These are phyloP conservation scores for Caenorhabditis sp. DNA, from an alignment of 2,888 invertebrate genomes.

Conservation along the genomic window DNA sequence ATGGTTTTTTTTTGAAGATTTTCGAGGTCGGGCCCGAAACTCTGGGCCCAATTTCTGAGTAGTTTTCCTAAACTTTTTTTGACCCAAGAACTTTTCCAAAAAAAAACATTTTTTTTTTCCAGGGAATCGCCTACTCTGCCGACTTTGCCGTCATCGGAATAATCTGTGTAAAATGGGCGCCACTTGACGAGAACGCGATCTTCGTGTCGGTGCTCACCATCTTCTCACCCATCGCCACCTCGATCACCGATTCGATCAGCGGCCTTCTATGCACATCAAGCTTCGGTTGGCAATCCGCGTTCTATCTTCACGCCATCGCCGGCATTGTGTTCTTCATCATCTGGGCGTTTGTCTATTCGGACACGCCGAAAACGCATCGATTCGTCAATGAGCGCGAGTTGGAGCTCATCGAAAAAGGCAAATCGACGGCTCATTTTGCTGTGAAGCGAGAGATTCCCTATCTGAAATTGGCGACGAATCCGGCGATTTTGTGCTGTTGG, in stretches of 20 bases:
- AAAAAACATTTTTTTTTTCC: background rate
- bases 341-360: conserved; percentile 29
- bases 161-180: conserved; percentile 38
- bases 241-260: conserved; percentile 22
- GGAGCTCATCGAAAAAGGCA: conserved; percentile 20
- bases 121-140: conserved; percentile 38
- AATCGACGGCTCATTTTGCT: conserved; percentile 25
- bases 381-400: conserved; percentile 16
- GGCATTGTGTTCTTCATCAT: conserved; percentile 21
- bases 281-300: conserved; percentile 31
- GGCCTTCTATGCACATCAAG: conserved; percentile 28
- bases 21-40: no score
- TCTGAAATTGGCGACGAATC: conserved; percentile 17
- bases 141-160: conserved; percentile 40
- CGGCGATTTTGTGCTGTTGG: conserved; percentile 29
- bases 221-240: conserved; percentile 28
- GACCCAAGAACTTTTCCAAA: background rate
- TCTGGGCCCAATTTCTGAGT: no score
- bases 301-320: conserved; percentile 28
- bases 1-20: no score
- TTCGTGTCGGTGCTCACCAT: conserved; percentile 32
- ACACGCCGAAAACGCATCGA: conserved; percentile 20
- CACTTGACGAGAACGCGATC: conserved; percentile 28
- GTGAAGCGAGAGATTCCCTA: conserved; percentile 4
- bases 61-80: background rate